Evolutionary conservation across 2,113 vertebrate genomes (phyloP).

Genomic region (Mungos mungo): DNA sequence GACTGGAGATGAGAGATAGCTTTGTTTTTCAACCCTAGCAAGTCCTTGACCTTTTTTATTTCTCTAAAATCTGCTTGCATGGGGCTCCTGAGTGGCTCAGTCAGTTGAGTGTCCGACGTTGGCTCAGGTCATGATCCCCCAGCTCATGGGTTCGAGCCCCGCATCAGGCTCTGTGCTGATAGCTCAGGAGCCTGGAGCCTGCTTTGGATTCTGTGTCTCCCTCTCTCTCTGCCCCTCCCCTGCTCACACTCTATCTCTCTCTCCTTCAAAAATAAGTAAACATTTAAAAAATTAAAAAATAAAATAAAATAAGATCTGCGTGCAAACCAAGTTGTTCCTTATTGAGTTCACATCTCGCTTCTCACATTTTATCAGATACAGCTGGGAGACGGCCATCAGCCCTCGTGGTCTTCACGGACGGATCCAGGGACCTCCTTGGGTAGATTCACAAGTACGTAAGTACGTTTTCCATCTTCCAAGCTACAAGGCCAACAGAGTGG

Average conservation of each 20-base stretch:
- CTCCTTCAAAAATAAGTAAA: too few species aligned
- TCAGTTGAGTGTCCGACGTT: too few species aligned
- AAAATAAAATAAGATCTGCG: background rate
- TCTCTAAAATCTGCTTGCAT: background rate
- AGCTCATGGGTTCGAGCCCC: too few species aligned
- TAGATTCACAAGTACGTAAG: background rate
- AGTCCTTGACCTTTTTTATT: background rate
- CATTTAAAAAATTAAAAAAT: too few species aligned
- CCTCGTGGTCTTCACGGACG: background rate
- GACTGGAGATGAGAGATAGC: background rate
- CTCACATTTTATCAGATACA: background rate
- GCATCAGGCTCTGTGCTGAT: too few species aligned
- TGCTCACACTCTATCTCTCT: too few species aligned
- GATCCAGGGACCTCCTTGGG: background rate
- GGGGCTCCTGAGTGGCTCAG: too few species aligned
- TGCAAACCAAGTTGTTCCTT: background rate
- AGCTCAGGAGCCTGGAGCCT: too few species aligned
- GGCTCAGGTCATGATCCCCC: too few species aligned
- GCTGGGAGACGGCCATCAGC: background rate
- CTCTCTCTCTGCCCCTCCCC: too few species aligned
- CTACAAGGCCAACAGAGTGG: background rate
- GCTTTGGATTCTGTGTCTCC: too few species aligned
- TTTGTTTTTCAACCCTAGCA: background rate
- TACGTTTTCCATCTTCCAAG: background rate
- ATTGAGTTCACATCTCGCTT: background rate